Percentiles rank a stretch among this genome's conserved stretches.
Conservation (phyloP, 2,797 vertebrate genomes). For the Meriones psammophilus region DNA sequence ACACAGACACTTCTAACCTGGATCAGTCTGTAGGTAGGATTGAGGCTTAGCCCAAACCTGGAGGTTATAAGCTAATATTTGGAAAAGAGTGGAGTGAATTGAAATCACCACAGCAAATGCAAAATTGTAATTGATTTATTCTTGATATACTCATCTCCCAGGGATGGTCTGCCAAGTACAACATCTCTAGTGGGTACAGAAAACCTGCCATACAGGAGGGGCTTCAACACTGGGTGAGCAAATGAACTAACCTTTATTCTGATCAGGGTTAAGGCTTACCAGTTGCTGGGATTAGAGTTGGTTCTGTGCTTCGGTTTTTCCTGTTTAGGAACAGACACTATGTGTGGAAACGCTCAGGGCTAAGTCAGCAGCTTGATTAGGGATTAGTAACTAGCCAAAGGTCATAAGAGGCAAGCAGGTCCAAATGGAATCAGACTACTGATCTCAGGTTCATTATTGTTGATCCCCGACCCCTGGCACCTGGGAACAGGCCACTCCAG, state of each 20-base stretch:
- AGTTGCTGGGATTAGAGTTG: neutral
- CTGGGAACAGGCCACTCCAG: neutral
- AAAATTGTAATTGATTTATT: neutral
- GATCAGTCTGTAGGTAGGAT: neutral
- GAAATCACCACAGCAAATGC: constrained; percentile 30
- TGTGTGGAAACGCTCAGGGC: neutral
- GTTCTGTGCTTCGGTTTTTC: neutral
- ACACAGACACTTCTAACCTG: neutral
- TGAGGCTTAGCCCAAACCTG: neutral
- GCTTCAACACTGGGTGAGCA: neutral
- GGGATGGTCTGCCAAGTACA: neutral
- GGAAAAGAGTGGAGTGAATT: neutral
- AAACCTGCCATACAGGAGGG: neutral
- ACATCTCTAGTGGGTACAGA: neutral
- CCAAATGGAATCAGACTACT: neutral
- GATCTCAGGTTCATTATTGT: neutral
- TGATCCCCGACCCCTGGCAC: neutral
- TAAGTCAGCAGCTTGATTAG: neutral
- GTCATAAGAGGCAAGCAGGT: neutral
- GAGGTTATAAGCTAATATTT: constrained; percentile 8
- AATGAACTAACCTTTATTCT: neutral
- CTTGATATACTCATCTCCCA: neutral
- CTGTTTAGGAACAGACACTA: neutral
- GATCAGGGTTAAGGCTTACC: neutral
- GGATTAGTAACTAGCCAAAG: neutral